Base-by-base conservation (phyloP, 2,888 invertebrate species). In the Leptothorax acervorum region DNA sequence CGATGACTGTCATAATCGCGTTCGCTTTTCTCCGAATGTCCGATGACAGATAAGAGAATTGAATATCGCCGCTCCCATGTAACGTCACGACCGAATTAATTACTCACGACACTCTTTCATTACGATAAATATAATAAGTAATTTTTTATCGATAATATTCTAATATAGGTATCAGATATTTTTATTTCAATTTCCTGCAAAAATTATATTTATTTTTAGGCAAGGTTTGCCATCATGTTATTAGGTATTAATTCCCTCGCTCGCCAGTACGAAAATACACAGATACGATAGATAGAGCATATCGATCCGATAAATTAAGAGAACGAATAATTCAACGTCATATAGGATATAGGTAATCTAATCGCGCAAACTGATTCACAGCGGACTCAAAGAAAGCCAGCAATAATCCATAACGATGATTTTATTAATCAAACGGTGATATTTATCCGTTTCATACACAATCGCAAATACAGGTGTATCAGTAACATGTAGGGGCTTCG, bases 1-100 rank as follows among this genome's bases (percentile, higher is more conserved):
- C 89, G 87, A 90, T 84, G 89, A 86, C 84, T 81, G 85, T 63
- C 78, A 83, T 86, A 86, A 90, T 86, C 88, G 70, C 57, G 31
- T 65, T 60, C 66, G 23, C 57, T 82, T 82, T 75, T 63, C 82
- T 82, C 53, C 28, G 15, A 79, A 45, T 18, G 70, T 12, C 23
- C 57, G 57, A 79, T 70, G 70, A 60, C 79, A 48, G 79, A 71
- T 81, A 81, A 60, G 48, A 18, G 48, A 81, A 71, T 81, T 71
- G 35, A 71, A 81, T 81, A 28, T 39, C 60, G 48, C 39, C 35
- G 48, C 79, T 60, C 48, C 39, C 60, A 71, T 4, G 23, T 70
- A 57, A 70, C 60, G n/a, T 23, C 70, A 53, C 35, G 57, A 45
- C 31, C 11, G 35, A 70, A 79, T 79, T 79, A 79, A 79, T 79